Evolutionary conservation across 2,888 invertebrate genomes (phyloP).

Genomic region (Cartodere bifasciata): DNA sequence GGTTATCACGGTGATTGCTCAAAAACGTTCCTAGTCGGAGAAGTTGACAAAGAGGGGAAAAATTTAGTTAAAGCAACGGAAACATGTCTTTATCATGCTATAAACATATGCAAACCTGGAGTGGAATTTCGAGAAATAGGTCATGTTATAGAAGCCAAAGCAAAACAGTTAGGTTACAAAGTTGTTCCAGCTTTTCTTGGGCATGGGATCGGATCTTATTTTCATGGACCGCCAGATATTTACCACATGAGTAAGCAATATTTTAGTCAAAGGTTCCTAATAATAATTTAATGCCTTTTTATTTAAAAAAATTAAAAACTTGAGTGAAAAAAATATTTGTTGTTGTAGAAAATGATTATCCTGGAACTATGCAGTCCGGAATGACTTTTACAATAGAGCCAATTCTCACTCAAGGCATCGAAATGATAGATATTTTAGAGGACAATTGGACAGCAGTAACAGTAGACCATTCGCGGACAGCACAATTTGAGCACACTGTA

Average conservation of each 20-base stretch:
- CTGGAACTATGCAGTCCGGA: slow-evolving; percentile 67
- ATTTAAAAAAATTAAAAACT: too few species aligned
- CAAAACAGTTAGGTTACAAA: slow-evolving; percentile 46
- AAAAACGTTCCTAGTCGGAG: slow-evolving; percentile 71
- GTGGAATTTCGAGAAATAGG: slow-evolving; percentile 51
- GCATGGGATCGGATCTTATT: slow-evolving; percentile 86
- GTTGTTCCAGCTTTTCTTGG: slow-evolving; percentile 75
- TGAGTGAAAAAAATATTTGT: too few species aligned
- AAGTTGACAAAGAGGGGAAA: slow-evolving; percentile 61
- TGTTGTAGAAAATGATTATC: slow-evolving; percentile 47
- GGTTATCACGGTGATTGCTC: slow-evolving; percentile 91
- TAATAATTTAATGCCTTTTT: too few species aligned
- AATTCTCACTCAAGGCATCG: slow-evolving; percentile 61
- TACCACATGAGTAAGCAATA: slow-evolving; percentile 58
- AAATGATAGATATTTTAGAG: slow-evolving; percentile 53
- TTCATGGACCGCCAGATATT: slow-evolving; percentile 88
- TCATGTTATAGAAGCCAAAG: slow-evolving; percentile 47
- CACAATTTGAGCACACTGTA: slow-evolving; percentile 88
- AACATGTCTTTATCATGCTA: slow-evolving; percentile 53
- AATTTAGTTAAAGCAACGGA: slow-evolving; percentile 58
- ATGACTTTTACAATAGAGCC: slow-evolving; percentile 96
- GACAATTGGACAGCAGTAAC: slow-evolving; percentile 93
- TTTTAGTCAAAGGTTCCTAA: too few species aligned
- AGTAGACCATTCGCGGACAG: slow-evolving; percentile 65
- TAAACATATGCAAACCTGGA: slow-evolving; percentile 47